Percentiles rank a stretch among this genome's conserved stretches.
Conservation (phyloP, 2,888 invertebrate species). For the Drosophila multiciliata region DNA sequence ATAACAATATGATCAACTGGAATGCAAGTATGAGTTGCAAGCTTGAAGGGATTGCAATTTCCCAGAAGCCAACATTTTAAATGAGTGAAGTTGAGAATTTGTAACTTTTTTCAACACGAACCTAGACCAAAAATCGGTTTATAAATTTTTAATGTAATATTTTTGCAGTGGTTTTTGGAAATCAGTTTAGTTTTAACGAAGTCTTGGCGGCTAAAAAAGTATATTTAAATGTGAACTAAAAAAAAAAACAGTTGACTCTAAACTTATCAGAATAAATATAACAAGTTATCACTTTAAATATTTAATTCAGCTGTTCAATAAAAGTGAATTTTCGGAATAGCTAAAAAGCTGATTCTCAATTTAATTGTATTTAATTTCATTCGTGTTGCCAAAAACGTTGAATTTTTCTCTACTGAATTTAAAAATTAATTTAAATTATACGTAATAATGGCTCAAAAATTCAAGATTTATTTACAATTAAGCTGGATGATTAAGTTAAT, state of each 20-base stretch:
- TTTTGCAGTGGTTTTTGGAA: neutral
- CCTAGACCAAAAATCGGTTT: neutral
- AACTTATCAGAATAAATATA: neutral
- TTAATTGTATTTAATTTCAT: neutral
- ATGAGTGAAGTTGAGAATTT: neutral
- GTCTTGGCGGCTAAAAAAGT: neutral
- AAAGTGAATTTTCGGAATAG: neutral
- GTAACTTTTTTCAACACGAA: neutral
- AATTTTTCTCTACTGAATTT: neutral
- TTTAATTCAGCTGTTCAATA: neutral
- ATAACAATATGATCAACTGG: neutral
- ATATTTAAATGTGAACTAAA: neutral
- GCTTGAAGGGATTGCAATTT: neutral
- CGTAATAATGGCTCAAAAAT: too few species aligned
- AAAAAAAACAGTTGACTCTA: neutral
- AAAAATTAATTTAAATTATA: neutral
- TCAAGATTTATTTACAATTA: too few species aligned
- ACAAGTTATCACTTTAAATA: neutral
- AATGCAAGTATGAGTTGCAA: neutral
- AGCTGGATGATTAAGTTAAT: neutral
- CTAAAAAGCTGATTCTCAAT: neutral
- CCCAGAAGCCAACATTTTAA: neutral
- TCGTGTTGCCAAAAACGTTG: neutral
- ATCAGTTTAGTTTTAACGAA: neutral
- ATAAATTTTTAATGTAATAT: neutral